Evolutionary conservation across 1,140 invertebrate genomes (phyloP).

Genomic region (Lepidurus packardi): DNA sequence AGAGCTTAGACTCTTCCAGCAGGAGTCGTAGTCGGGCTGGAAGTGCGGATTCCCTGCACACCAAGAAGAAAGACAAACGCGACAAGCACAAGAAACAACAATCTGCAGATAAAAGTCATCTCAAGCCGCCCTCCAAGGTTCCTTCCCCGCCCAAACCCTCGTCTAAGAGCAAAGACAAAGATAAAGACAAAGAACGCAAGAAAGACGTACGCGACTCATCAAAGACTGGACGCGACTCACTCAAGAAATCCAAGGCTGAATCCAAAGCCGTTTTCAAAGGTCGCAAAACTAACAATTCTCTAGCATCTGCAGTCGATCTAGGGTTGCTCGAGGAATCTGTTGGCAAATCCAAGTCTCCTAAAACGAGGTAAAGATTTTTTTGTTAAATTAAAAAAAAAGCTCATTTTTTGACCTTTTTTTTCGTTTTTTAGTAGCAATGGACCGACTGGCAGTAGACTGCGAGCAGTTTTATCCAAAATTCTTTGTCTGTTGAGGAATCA

Average conservation of each 20-base stretch:
- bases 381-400: no score
- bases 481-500: constrained; percentile 75
- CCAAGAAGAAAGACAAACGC: constrained; percentile 31
- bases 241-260: constrained; percentile 21
- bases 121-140: constrained; percentile 17
- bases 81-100: constrained; percentile 26
- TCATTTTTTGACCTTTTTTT: no score
- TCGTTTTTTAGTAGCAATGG: constrained; percentile 36
- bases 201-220: constrained; percentile 29
- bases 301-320: constrained; percentile 72
- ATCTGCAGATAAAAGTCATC: background rate
- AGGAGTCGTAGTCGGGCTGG: constrained; percentile 28
- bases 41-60: constrained; percentile 30
- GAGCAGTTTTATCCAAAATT: constrained; percentile 82
- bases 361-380: no score
- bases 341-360: background rate
- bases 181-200: constrained; percentile 28
- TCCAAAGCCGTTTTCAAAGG: constrained; percentile 33
- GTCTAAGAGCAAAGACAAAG: background rate
- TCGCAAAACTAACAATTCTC: constrained; percentile 77
- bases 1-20: constrained; percentile 36
- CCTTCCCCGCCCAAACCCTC: background rate
- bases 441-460: constrained; percentile 41
- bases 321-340: constrained; percentile 44
- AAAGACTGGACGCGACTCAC: constrained; percentile 47